A percentile compares a stretch with the other conserved stretches of the same genome.
Evolutionary conservation across 2,888 invertebrate species (phyloP).

Genomic region (Drosophila anomelani): DNA sequence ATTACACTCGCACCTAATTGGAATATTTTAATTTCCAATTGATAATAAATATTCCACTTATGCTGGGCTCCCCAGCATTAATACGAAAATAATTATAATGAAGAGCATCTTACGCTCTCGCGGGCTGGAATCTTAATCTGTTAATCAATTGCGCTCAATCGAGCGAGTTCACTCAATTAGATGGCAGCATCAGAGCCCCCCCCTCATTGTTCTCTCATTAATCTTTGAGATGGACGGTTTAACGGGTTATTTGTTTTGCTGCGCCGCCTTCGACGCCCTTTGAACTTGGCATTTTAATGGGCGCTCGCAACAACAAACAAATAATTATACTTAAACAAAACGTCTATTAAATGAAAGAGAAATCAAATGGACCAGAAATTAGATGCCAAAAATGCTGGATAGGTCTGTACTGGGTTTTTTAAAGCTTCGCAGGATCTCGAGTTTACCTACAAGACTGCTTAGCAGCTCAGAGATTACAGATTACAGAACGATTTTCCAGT

Average conservation of each 20-base stretch:
- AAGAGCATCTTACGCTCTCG: slow-evolving; percentile 29
- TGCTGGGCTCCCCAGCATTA: slow-evolving; percentile 47
- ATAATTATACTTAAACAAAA: slow-evolving; percentile 38
- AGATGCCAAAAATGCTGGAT: not conserved
- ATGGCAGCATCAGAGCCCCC: slow-evolving; percentile 19
- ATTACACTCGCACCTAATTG: slow-evolving; percentile 34
- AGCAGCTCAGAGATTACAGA: slow-evolving; percentile 8
- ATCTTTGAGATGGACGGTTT: slow-evolving; percentile 64
- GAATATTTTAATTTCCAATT: slow-evolving; percentile 44
- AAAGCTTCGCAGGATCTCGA: not conserved
- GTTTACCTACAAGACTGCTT: slow-evolving; percentile 8
- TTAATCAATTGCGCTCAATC: slow-evolving; percentile 72
- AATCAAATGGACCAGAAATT: slow-evolving; percentile 5
- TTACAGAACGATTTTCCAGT: slow-evolving; percentile 15
- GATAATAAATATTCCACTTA: slow-evolving; percentile 63
- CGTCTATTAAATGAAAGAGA: not conserved
- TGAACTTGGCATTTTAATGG: slow-evolving; percentile 59
- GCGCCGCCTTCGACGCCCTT: slow-evolving; percentile 60
- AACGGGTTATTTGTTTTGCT: slow-evolving; percentile 61
- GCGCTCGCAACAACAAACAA: slow-evolving; percentile 14
- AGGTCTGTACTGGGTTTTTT: not conserved
- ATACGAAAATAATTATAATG: slow-evolving; percentile 26
- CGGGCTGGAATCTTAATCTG: slow-evolving; percentile 58
- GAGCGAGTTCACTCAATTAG: slow-evolving; percentile 64
- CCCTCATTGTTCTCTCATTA: slow-evolving; percentile 46